These are phyloP conservation scores for Catagonus wagneri DNA, from an alignment of 2,113 vertebrate genomes.

Conservation along the genomic window DNA sequence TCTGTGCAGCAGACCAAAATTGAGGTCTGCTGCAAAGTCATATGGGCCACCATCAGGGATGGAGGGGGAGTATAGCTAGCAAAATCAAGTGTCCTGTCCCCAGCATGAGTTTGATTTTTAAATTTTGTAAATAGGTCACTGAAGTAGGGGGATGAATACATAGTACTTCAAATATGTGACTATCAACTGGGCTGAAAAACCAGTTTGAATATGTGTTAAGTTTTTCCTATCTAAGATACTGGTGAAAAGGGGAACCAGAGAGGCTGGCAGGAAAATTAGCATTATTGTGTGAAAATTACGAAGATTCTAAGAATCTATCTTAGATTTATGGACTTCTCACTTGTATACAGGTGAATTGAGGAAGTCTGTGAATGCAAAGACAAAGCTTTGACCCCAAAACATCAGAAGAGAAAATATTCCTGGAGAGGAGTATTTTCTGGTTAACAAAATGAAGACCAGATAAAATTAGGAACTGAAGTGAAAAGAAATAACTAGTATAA, in stretches of 20 bases:
- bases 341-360: neutral
- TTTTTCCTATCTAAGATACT: neutral
- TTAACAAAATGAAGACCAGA: neutral
- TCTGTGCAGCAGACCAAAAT: neutral
- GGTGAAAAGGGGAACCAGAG: neutral
- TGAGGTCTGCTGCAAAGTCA: neutral
- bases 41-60: neutral
- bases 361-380: neutral
- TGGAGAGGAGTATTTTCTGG: neutral
- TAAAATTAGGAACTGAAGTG: neutral
- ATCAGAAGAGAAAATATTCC: neutral
- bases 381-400: neutral
- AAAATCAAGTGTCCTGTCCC: neutral
- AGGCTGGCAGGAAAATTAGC: neutral
- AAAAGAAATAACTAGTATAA: neutral
- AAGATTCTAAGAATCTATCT: neutral
- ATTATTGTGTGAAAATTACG: neutral
- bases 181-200: neutral
- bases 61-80: neutral
- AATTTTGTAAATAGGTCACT: neutral
- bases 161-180: neutral
- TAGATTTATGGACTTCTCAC: neutral
- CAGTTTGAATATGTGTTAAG: neutral
- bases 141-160: neutral
- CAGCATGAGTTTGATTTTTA: neutral